Evolutionary conservation across 2,888 invertebrate species (phyloP).

Genomic region (Hyppa rectilinea): DNA sequence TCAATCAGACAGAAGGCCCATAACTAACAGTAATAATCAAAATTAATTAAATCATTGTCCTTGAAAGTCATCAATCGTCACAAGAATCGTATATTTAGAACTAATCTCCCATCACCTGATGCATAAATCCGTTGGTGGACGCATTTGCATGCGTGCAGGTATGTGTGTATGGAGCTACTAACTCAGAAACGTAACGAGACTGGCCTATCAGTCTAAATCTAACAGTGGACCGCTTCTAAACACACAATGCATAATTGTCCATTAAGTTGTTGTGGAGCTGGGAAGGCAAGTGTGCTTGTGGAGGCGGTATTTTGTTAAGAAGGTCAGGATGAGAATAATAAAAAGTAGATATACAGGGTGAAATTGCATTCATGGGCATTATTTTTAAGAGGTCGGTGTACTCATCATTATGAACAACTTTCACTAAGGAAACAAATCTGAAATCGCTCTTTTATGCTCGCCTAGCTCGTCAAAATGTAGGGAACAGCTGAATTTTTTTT

Average conservation of each 20-base stretch:
- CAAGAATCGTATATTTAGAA: constrained; percentile 55
- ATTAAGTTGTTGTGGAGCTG: constrained; percentile 70
- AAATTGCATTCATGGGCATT: too few species aligned
- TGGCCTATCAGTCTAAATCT: constrained; percentile 82
- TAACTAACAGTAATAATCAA: constrained; percentile 42
- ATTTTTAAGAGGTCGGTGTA: too few species aligned
- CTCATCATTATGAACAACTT: too few species aligned
- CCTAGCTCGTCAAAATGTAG: too few species aligned
- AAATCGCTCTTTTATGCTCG: too few species aligned
- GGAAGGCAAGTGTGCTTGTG: constrained; percentile 37
- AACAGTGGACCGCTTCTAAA: constrained; percentile 70
- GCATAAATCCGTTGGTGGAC: constrained; percentile 63
- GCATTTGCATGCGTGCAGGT: constrained; percentile 72
- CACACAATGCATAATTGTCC: constrained; percentile 83
- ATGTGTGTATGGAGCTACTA: constrained; percentile 71
- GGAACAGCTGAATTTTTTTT: too few species aligned
- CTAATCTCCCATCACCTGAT: constrained; percentile 63
- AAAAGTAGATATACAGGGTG: too few species aligned
- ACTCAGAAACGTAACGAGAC: constrained; percentile 74
- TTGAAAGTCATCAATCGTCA: constrained; percentile 42
- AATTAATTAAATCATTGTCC: constrained; percentile 57
- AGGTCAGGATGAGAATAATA: too few species aligned
- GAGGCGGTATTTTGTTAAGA: constrained; percentile 30
- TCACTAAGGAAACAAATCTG: too few species aligned
- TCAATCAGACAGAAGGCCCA: constrained; percentile 21